A percentile compares a stretch with the other conserved stretches of the same genome.
These are phyloP conservation scores for Nephrotoma appendiculata DNA, from an alignment of 2,888 invertebrate species.

Conservation along the genomic window DNA sequence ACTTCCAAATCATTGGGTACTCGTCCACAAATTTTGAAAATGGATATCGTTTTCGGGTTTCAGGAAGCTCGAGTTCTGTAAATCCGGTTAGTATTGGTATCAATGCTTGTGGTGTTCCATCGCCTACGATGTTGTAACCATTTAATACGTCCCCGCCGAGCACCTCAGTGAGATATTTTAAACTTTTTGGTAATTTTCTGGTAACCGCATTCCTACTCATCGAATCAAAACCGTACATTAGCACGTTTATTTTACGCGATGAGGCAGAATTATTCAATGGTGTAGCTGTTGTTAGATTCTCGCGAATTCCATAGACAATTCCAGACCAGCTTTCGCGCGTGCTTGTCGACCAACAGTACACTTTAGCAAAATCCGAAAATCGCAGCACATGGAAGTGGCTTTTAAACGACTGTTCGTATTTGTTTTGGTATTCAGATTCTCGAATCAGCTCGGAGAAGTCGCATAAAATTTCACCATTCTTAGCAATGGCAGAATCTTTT, in stretches of 20 bases:
- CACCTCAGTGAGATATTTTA: slow-evolving; percentile 46
- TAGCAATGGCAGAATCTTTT: slow-evolving; percentile 24
- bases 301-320: slow-evolving; percentile 29
- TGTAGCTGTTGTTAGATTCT: not conserved
- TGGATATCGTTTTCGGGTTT: slow-evolving; percentile 54
- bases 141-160: slow-evolving; percentile 49
- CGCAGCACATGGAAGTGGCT: slow-evolving; percentile 25
- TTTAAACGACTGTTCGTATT: not conserved
- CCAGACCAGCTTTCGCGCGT: slow-evolving; percentile 42
- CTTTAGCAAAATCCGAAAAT: slow-evolving; percentile 56
- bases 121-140: slow-evolving; percentile 74
- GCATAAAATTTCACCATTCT: slow-evolving; percentile 32
- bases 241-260: slow-evolving; percentile 38
- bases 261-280: not conserved
- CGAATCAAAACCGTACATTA: slow-evolving; percentile 84
- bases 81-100: slow-evolving; percentile 78
- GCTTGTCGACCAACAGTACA: slow-evolving; percentile 40
- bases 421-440: slow-evolving; percentile 36
- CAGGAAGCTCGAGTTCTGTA: slow-evolving; percentile 75
- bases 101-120: slow-evolving; percentile 74
- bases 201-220: slow-evolving; percentile 70
- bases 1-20: slow-evolving; percentile 79
- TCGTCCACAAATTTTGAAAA: slow-evolving; percentile 53
- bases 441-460: slow-evolving; percentile 55
- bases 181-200: slow-evolving; percentile 61